A percentile compares a stretch with the other conserved stretches of the same genome.
Conservation (phyloP, 2,797 vertebrate genomes). For the Falco biarmicus region DNA sequence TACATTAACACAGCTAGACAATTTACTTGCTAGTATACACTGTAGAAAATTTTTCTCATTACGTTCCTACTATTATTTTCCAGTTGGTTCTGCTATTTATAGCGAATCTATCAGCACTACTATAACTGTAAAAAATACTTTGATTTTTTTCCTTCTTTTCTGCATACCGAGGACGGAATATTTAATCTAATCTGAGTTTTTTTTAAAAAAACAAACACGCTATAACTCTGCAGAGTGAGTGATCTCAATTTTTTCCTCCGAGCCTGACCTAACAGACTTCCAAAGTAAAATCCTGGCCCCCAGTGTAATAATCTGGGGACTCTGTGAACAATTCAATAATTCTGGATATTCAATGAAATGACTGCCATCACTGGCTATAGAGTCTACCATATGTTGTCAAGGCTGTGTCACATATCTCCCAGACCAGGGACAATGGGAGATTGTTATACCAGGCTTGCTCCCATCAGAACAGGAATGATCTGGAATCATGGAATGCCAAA, state of each 20-base stretch:
- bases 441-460: neutral
- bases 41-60: neutral
- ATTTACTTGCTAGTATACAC: neutral
- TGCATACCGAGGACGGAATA: neutral
- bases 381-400: neutral
- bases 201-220: neutral
- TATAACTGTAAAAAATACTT: neutral
- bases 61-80: neutral
- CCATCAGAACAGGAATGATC: neutral
- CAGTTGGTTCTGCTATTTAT: neutral
- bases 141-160: accelerated
- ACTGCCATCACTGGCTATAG: neutral
- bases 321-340: neutral
- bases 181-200: too few relatives aligned
- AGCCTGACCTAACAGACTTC: neutral
- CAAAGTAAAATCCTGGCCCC: neutral
- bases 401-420: neutral
- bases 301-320: neutral
- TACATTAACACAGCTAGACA: neutral
- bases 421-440: neutral
- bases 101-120: neutral
- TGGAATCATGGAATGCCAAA: neutral
- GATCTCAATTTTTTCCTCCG: neutral
- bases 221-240: neutral
- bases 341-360: neutral